phyloP scores from a whole-genome alignment of 2,797 vertebrate species.

The Poecilia gillii region DNA sequence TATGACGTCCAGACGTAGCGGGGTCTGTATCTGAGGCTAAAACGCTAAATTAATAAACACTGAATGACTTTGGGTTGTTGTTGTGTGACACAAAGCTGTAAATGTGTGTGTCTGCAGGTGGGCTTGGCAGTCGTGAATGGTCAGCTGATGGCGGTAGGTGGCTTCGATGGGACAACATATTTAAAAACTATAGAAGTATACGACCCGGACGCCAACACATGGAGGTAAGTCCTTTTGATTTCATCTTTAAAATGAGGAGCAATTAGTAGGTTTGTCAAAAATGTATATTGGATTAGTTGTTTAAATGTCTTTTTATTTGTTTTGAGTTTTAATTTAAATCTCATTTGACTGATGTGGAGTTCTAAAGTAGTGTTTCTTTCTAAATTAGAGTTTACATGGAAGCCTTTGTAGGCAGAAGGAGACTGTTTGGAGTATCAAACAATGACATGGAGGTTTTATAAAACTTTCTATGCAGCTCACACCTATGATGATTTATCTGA shows the following conservation, averaged over 20 bases:
- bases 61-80: neutral
- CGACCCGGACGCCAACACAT: conserved; percentile 97
- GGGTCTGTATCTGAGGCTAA: conserved; percentile 75
- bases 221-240: conserved; percentile 85
- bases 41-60: neutral
- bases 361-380: neutral
- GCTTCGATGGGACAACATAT: conserved; percentile 98
- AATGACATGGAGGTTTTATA: neutral
- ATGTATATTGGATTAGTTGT: neutral
- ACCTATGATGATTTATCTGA: neutral
- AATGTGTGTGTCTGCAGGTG: conserved; percentile 81
- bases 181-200: conserved; percentile 99
- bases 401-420: neutral
- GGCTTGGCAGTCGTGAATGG: conserved; percentile 97
- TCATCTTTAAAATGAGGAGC: neutral
- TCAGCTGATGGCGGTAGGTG: conserved; percentile 98
- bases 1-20: conserved; percentile 97
- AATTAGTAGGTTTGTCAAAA: neutral
- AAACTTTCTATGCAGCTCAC: neutral
- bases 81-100: conserved; percentile 3
- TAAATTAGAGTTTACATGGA: neutral
- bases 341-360: neutral
- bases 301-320: neutral
- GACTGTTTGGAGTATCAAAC: neutral
- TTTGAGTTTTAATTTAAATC: neutral